Conservation (phyloP, 2,797 vertebrate genomes). For the Alca torda region DNA sequence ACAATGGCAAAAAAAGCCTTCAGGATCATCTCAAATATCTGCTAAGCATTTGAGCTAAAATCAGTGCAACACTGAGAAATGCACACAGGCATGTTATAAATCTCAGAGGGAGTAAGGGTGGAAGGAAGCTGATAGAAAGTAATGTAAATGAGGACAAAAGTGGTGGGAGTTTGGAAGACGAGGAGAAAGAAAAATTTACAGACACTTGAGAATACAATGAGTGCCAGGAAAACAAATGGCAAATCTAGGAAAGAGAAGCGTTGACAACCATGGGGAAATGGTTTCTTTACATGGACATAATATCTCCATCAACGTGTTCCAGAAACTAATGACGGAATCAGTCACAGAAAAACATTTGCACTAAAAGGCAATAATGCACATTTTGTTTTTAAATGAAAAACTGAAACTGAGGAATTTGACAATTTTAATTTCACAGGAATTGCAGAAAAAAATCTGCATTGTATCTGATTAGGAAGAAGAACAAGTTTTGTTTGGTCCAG, state of each 20-base stretch:
- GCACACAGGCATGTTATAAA: background rate
- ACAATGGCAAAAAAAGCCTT: background rate
- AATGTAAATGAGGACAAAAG: background rate
- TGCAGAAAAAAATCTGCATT: background rate
- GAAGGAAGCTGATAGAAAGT: background rate
- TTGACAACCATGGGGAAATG: background rate
- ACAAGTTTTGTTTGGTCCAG: background rate
- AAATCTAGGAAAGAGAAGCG: background rate
- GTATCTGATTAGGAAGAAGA: background rate
- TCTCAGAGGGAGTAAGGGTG: background rate
- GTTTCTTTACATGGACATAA: background rate
- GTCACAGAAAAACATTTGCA: background rate
- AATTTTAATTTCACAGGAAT: background rate
- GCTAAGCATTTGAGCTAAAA: slow-evolving; percentile 4
- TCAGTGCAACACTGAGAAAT: background rate
- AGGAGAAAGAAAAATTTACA: background rate
- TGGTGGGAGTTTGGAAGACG: background rate
- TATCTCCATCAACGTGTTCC: background rate
- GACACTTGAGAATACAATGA: background rate
- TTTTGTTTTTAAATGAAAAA: background rate
- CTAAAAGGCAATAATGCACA: background rate
- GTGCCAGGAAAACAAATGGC: background rate
- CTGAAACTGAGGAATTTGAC: background rate
- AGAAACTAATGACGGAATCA: background rate
- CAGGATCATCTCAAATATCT: background rate